A percentile compares a stretch with the other conserved stretches of the same genome.
Conservation (phyloP, 1,140 invertebrate species). For the Cardiocondyla obscurior region DNA sequence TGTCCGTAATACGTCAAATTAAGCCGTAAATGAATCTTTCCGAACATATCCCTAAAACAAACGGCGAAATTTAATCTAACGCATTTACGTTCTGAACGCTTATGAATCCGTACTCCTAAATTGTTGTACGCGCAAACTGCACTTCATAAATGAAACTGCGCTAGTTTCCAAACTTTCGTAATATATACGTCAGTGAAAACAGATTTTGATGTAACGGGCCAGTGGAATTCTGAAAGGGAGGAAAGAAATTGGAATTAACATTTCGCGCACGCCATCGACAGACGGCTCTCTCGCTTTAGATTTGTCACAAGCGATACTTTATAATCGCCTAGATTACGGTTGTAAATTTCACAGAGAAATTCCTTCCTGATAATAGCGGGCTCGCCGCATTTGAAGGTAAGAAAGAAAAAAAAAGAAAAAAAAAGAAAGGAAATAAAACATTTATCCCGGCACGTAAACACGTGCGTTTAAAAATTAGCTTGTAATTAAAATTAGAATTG, state of each 20-base stretch:
- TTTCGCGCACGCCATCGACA: neutral
- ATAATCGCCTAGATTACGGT: neutral
- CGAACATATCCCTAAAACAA: slow-evolving; percentile 34
- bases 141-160: slow-evolving; percentile 37
- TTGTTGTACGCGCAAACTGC: slow-evolving; percentile 39
- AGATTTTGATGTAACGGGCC: slow-evolving; percentile 23
- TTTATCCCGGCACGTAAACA: no score
- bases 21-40: slow-evolving; percentile 30
- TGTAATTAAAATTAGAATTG: neutral
- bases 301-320: neutral
- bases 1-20: slow-evolving; percentile 49
- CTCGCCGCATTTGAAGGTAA: no score
- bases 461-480: neutral
- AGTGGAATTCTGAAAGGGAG: neutral
- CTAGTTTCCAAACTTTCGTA: slow-evolving; percentile 33
- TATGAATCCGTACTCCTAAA: slow-evolving; percentile 35
- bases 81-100: slow-evolving; percentile 23
- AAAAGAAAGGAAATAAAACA: no score
- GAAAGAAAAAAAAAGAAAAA: neutral
- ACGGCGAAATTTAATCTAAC: slow-evolving; percentile 33
- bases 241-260: neutral
- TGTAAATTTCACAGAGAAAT: neutral
- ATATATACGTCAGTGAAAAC: slow-evolving; percentile 44
- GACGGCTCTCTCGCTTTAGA: neutral
- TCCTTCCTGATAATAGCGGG: no score